phyloP scores from a whole-genome alignment of 2,113 vertebrate genomes.

The Egretta garzetta region DNA sequence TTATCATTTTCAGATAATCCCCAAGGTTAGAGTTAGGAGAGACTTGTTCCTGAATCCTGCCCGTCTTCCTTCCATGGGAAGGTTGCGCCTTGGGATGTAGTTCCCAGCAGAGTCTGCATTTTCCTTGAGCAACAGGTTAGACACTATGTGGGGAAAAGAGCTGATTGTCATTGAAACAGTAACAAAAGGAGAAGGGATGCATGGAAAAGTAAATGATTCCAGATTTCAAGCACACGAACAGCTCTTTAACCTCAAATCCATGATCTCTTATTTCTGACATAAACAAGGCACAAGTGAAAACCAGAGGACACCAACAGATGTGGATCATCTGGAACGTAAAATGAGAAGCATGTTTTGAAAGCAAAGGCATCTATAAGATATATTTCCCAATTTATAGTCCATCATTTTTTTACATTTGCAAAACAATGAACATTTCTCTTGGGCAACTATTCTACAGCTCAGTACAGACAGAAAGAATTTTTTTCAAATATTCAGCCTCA shows the following conservation, averaged over 20 bases:
- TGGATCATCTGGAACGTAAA: neutral
- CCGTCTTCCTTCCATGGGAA: neutral
- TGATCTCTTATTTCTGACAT: neutral
- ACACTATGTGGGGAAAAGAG: neutral
- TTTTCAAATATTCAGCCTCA: neutral
- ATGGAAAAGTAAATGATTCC: neutral
- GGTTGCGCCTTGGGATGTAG: neutral
- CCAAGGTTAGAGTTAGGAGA: neutral
- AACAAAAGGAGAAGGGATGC: neutral
- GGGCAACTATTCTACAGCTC: neutral
- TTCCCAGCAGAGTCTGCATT: neutral
- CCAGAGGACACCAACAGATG: neutral
- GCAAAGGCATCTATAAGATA: neutral
- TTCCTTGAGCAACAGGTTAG: neutral
- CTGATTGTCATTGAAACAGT: neutral
- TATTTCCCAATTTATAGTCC: conserved; percentile 3
- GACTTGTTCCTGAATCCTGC: neutral
- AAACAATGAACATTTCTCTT: conserved; percentile 35
- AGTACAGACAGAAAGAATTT: neutral
- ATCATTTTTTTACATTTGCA: neutral
- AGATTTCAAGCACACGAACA: neutral
- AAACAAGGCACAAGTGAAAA: conserved; percentile 16
- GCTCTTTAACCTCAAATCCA: neutral
- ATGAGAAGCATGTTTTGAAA: neutral
- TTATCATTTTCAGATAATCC: neutral